A percentile compares a stretch with the other conserved stretches of the same genome.
These are phyloP conservation scores for Cybosia mesomella DNA, from an alignment of 2,888 invertebrate species.

Conservation along the genomic window DNA sequence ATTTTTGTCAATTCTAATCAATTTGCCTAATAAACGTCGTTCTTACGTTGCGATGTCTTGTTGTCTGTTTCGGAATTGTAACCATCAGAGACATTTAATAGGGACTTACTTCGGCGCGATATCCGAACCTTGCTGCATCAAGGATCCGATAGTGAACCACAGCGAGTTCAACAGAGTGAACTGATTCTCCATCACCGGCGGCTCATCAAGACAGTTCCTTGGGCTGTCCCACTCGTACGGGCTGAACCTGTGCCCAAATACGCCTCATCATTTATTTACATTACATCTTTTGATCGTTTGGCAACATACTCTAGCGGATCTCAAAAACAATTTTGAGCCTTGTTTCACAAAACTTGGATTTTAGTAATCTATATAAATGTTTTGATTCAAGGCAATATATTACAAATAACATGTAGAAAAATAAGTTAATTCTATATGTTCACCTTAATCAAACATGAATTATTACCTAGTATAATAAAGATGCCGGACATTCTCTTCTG, in stretches of 20 bases:
- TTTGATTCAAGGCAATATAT: not conserved
- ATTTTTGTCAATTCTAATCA: constrained; percentile 22
- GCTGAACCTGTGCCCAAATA: constrained; percentile 91
- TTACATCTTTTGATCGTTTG: constrained; percentile 35
- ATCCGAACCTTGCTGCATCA: constrained; percentile 97
- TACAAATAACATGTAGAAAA: not conserved
- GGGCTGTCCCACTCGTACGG: constrained; percentile 98
- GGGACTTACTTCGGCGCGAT: constrained; percentile 95
- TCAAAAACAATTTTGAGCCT: constrained; percentile 41
- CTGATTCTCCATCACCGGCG: constrained; percentile 95
- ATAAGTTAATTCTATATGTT: not conserved
- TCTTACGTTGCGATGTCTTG: constrained; percentile 33
- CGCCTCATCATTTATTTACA: constrained; percentile 66
- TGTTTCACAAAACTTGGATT: not conserved
- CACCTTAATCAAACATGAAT: too few species aligned
- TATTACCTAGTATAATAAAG: not conserved
- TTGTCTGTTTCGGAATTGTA: constrained; percentile 63
- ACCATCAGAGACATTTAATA: constrained; percentile 63
- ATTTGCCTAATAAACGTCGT: constrained; percentile 18
- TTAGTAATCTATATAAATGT: not conserved
- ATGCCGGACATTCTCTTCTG: not conserved
- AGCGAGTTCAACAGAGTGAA: constrained; percentile 96
- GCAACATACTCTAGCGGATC: constrained; percentile 39
- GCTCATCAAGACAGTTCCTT: constrained; percentile 94
- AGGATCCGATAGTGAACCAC: constrained; percentile 97